A percentile compares a stretch with the other conserved stretches of the same genome.
These are phyloP conservation scores for Caenorhabditis inopinata DNA, from an alignment of 1,140 invertebrate species.

Conservation along the genomic window DNA sequence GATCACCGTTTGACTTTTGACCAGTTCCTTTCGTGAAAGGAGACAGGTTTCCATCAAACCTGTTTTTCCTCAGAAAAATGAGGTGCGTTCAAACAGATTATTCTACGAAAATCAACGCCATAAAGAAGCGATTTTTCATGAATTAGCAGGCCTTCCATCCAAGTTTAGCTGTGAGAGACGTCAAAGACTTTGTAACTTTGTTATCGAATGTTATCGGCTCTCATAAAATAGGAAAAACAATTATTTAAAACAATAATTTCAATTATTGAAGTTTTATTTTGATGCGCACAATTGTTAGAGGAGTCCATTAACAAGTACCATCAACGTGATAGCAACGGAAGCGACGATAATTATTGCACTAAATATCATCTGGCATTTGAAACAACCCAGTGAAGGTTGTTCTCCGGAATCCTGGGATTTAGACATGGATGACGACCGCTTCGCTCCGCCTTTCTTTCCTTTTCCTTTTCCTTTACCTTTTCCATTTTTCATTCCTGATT, in stretches of 20 bases:
- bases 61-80: no score
- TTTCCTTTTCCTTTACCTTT: not conserved
- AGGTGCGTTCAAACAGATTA: no score
- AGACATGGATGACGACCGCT: not conserved
- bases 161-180: no score
- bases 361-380: not conserved
- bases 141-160: no score
- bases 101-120: no score
- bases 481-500: not conserved
- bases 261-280: no score
- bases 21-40: not conserved
- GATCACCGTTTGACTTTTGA: constrained; percentile 31
- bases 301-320: not conserved
- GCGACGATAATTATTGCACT: not conserved
- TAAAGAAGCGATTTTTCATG: no score
- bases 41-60: constrained; percentile 7
- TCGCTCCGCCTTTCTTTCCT: not conserved
- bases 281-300: not conserved
- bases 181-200: no score
- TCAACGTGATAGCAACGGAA: constrained; percentile 11
- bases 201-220: no score
- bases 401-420: not conserved
- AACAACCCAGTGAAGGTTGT: not conserved
- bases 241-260: no score
- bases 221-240: no score